Percentiles rank a stretch among this genome's conserved stretches.
Conservation (phyloP, 1,140 invertebrate species). For the Tetranychus cinnabarinus region DNA sequence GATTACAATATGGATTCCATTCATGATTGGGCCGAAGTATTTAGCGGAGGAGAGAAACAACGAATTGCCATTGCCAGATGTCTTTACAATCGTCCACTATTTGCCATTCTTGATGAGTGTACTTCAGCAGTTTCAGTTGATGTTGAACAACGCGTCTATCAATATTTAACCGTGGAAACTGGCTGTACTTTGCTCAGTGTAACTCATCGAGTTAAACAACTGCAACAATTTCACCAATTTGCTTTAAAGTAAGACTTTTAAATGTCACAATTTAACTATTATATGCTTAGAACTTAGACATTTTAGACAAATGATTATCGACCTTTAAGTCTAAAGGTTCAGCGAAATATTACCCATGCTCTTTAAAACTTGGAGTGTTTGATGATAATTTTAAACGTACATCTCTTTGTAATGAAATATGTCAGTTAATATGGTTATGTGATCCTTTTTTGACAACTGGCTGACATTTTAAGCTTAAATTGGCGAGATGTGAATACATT, state of each 20-base stretch:
- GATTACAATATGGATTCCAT: conserved; percentile 61
- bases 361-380: no score
- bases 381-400: no score
- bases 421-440: no score
- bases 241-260: not conserved
- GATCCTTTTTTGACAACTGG: no score
- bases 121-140: conserved; percentile 93
- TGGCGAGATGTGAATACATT: no score
- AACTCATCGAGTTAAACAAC: conserved; percentile 10
- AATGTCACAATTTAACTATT: not conserved
- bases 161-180: conserved; percentile 42
- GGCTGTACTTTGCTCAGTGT: conserved; percentile 5
- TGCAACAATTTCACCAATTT: conserved; percentile 6
- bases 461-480: no score
- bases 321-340: no score
- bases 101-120: conserved; percentile 94
- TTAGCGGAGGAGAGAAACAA: conserved; percentile 93
- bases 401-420: no score
- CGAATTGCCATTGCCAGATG: conserved; percentile 50
- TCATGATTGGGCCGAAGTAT: conserved; percentile 85
- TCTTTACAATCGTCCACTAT: conserved; percentile 90
- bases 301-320: no score
- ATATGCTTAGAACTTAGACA: not conserved
- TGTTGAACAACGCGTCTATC: conserved; percentile 90
- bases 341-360: no score